Evolutionary conservation across 2,888 invertebrate genomes (phyloP), one percentile per base, ranked within the genome.

Genomic region (Cheilosia pagana): DNA sequence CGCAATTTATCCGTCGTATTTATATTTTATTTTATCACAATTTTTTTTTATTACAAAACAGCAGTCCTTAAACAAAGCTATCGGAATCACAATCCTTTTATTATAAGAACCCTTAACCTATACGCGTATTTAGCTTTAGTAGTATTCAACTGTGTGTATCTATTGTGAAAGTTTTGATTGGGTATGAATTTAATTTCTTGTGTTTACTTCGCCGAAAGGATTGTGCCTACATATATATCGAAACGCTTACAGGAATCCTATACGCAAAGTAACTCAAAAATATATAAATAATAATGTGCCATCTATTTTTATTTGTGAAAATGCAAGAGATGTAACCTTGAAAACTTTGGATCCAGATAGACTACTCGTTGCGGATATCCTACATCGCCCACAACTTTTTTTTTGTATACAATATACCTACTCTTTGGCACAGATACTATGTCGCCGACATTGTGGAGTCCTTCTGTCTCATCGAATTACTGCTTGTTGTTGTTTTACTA

Each of bases 311-410:
- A 52, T 12, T 78, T 60, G 62, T 67, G 21, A 63, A 63, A 76
- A 70, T 31, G 31, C 21, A 55, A 62, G 67, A 45, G 43, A 41
- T 35, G 45, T 68, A 81, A 81, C 75, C 81, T 81, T 81, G 75
- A 81, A 81, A 74, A 53, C 43, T 21, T 75, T 62, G 45, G 31
- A 79, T 74, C 52, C 45, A 74, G 53, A 57, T 62, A 45, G 52
- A 81, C 75, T 75, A 57, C 68, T 68, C 65, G 67, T 62, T 78
- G 78, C 82, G 78, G 82, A 78, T 68, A 78, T 78, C 72, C 72
- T 78, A 68, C 67, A 63, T 78, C 55, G 53, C 25, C 60, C 59
- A 74, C 28, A 50, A 23, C 4, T 12, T 14, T 16, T 50, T 41
- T 65, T 72, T 65, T 71, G 50, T 53, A 35, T 60, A 53, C 50